A percentile compares a stretch with the other conserved stretches of the same genome.
Conservation (phyloP, 1,140 invertebrate species). For the Aphis gossypii region DNA sequence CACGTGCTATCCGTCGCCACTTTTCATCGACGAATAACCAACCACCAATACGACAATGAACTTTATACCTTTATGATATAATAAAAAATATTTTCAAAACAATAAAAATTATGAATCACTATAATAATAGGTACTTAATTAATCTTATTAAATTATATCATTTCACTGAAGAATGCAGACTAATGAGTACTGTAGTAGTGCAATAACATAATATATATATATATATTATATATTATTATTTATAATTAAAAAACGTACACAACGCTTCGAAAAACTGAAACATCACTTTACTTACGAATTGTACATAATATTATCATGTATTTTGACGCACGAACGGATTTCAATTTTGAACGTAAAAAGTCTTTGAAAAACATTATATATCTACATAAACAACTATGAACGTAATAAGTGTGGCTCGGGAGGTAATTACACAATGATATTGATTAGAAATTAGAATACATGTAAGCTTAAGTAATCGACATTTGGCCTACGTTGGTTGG, state of each 20-base stretch:
- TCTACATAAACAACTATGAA: not conserved
- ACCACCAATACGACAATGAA: not conserved
- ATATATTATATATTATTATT: not conserved
- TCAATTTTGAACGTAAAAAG: not conserved
- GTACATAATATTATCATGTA: not conserved
- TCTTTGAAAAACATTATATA: not conserved
- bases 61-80: not conserved
- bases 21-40: not conserved
- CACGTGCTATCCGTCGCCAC: conserved; percentile 24
- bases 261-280: not conserved
- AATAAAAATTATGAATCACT: not conserved
- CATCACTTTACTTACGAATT: not conserved
- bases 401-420: not conserved
- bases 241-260: not conserved
- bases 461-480: not conserved
- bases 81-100: not conserved
- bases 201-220: too few species aligned
- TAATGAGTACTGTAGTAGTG: not conserved
- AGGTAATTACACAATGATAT: not conserved
- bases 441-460: not conserved
- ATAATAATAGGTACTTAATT: not conserved
- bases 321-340: not conserved
- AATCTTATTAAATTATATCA: not conserved
- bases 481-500: not conserved
- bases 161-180: too few species aligned